Evolutionary conservation across 1,140 invertebrate species (phyloP), one percentile per base, ranked within the genome.

Genomic region (Mactra quadrangularis): DNA sequence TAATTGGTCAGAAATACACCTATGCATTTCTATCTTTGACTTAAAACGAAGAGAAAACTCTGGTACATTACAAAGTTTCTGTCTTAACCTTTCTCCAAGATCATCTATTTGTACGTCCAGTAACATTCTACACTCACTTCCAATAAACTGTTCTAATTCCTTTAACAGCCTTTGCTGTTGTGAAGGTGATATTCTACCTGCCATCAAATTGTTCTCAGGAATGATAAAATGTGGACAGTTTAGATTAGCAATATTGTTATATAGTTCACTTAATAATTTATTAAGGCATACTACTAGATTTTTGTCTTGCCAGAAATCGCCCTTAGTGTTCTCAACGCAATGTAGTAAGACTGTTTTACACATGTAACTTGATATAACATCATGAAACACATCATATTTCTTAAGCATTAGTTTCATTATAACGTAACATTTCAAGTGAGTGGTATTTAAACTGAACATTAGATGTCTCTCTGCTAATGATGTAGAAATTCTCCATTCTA

Each of bases 401-500:
- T 64, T 64, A 15, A 64, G n/a, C 35, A 64, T 41, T n/a, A 64
- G 19, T 41, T 64, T 64, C 35, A 64, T 41, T 1, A 64, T 17
- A 0, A 64, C n/a, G 60, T 45, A 64, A 45, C 15, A 22, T 45
- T 35, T 64, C 35, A 64, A n/a, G 25, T 64, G 60, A 4, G 60
- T 64, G 19, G 41, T 45, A 25, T 64, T 64, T 64, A 64, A 45
- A 22, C n/a, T 41, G n/a, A 64, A 64, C 33, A 64, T 64, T 3
- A 64, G 35, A 45, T 3, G n/a, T 64, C 60, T 64, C 17, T 64
- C 60, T n/a, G 60, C 60, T 1, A 41, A 7, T 19, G 35, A 64
- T 41, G 60, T 64, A 19, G 60, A 41, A 22, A 64, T 41, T 64
- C 60, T 64, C 60, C 60, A 64, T 64, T 64, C 60, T 1, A 64